Evolutionary conservation across 2,888 invertebrate species (phyloP), one percentile per base, ranked within the genome.

Genomic region (Campopleginae sp.): DNA sequence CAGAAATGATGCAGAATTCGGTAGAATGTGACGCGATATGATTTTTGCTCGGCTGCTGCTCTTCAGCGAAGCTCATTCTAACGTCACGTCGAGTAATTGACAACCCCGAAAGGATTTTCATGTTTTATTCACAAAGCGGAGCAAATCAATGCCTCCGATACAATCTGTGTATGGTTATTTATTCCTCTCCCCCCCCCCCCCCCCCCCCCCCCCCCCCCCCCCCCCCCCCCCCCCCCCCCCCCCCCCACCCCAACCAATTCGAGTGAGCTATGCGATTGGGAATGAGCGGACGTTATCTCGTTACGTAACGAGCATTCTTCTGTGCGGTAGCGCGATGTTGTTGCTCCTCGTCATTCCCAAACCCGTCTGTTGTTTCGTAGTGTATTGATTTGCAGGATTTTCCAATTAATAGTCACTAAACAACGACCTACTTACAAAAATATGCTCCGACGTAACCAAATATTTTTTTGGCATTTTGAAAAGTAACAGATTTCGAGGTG

Each of bases 91-190:
- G 51, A 74, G 27, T 74, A 74, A 78, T 83, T 74, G 78, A 68
- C 78, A 54, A 61, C 23, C 48, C 31, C 72, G 75, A 71, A 75
- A 79, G 75, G 75, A 82, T 82, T 78, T 68, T 72, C 72, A 85
- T 85, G 85, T 85, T 85, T 85, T 82, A 85, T 85, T 85, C 82
- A 80, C 51, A 46, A 80, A 65, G 44, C 66, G 74, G 78, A 81
- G 74, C 68, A 68, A 85, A 85, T 85, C 78, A 85, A 81, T 81
- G 61, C 81, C 48, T 17, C 70, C 61, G 61, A 33, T 68, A 54
- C 61, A 61, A 42, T 38, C 44, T 70, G 27, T 58, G n/a, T 70
- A 33, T 78, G 44, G 17, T 58, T 70, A 19, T 58, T 46, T 66
- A 54, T 48, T 6, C 23, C 51, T 12, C n/a, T 66, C 12, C 58